These are phyloP conservation scores for Drosophila santomea DNA, from an alignment of 1,140 invertebrate genomes.

Conservation along the genomic window DNA sequence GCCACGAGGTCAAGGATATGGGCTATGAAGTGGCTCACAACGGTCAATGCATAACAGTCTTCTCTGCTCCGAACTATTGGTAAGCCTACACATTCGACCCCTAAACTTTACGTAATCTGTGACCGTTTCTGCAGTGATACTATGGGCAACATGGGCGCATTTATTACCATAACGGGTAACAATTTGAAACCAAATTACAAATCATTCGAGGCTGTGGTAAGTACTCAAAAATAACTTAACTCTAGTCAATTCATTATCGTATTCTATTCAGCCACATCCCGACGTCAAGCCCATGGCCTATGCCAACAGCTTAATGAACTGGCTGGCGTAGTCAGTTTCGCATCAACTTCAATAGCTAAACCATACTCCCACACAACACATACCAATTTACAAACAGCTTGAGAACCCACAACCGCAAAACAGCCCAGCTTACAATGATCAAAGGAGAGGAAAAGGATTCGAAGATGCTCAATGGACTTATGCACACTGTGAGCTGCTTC, in stretches of 20 bases:
- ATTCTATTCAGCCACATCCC: constrained; percentile 94
- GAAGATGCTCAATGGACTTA: constrained; percentile 62
- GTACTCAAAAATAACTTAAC: constrained; percentile 11
- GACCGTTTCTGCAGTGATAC: constrained; percentile 92
- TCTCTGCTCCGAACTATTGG: constrained; percentile 99
- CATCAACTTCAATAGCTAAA: constrained; percentile 70
- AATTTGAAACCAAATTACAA: constrained; percentile 95
- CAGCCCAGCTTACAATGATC: constrained; percentile 38
- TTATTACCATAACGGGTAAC: constrained; percentile 97
- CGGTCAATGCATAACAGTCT: constrained; percentile 97
- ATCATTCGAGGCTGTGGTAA: constrained; percentile 94
- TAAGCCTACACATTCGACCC: constrained; percentile 84
- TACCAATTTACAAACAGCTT: constrained; percentile 57
- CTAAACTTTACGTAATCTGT: background rate
- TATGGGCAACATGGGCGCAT: constrained; percentile 99
- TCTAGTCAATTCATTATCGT: background rate
- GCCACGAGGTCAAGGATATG: constrained; percentile 98
- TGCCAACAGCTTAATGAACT: constrained; percentile 89
- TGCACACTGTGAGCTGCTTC: constrained; percentile 49
- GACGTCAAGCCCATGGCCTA: constrained; percentile 98
- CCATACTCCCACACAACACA: constrained; percentile 45
- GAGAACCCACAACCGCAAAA: constrained; percentile 58
- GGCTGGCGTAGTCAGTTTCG: constrained; percentile 73
- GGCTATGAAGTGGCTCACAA: constrained; percentile 98
- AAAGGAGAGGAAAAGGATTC: constrained; percentile 28